Conservation (phyloP, 1,140 invertebrate species). For the Magallana gigas region DNA sequence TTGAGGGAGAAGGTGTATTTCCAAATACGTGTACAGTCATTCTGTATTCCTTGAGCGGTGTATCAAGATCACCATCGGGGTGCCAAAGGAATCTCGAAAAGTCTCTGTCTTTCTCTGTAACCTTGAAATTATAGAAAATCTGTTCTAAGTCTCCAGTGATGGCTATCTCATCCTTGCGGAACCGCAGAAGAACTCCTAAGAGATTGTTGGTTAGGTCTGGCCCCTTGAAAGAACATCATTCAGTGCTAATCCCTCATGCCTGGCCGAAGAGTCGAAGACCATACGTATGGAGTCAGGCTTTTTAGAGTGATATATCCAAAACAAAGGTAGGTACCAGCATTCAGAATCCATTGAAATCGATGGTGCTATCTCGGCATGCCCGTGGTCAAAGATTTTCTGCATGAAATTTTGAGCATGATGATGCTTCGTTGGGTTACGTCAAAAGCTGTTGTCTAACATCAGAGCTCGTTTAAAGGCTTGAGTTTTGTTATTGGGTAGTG, state of each 20-base stretch:
- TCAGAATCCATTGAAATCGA: too few relatives aligned
- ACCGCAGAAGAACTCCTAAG: slow-evolving; percentile 58
- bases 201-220: slow-evolving; percentile 75
- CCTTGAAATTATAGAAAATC: slow-evolving; percentile 46
- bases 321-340: too few relatives aligned
- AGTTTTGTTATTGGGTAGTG: too few relatives aligned
- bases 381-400: too few relatives aligned
- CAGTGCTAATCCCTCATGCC: slow-evolving; percentile 60
- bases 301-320: too few relatives aligned
- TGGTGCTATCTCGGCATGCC: too few relatives aligned
- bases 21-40: slow-evolving; percentile 55
- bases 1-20: slow-evolving; percentile 52
- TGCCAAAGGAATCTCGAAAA: slow-evolving; percentile 58
- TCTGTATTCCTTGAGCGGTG: not conserved
- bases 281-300: slow-evolving; percentile 48
- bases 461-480: too few relatives aligned
- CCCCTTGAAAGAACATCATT: slow-evolving; percentile 61
- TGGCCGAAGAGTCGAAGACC: slow-evolving; percentile 55
- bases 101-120: slow-evolving; percentile 33
- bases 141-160: slow-evolving; percentile 57
- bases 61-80: slow-evolving; percentile 33
- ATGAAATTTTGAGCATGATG: too few relatives aligned
- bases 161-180: slow-evolving; percentile 51
- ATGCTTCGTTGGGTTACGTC: too few relatives aligned
- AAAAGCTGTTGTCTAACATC: too few relatives aligned